A percentile compares a stretch with the other conserved stretches of the same genome.
Evolutionary conservation across 1,140 invertebrate genomes (phyloP).

Genomic region (Drosophila insularis): DNA sequence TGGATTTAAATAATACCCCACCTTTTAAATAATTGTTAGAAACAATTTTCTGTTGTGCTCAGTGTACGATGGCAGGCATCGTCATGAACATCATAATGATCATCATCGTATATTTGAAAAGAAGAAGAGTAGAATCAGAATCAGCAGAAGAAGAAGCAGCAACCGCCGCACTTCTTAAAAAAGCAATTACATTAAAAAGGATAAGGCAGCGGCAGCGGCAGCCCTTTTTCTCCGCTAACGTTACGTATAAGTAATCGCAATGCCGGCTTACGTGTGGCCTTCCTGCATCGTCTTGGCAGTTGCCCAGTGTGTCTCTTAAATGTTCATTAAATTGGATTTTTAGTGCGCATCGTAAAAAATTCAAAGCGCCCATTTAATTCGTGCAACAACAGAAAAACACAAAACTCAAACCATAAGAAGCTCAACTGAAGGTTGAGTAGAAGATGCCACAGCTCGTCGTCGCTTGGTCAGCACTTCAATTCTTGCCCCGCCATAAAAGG

Average conservation of each 20-base stretch:
- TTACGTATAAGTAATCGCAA: constrained; percentile 76
- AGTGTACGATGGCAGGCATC: constrained; percentile 48
- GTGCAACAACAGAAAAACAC: constrained; percentile 42
- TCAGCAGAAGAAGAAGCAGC: background rate
- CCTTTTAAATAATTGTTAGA: no score
- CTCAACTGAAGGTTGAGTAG: constrained; percentile 39
- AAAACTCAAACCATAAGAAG: constrained; percentile 4
- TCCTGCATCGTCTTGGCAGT: constrained; percentile 10
- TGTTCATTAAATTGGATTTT: constrained; percentile 82
- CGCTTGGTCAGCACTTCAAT: constrained; percentile 58
- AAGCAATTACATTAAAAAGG: constrained; percentile 82
- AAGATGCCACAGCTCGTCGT: constrained; percentile 24
- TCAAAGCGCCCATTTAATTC: constrained; percentile 80
- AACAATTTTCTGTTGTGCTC: constrained; percentile 1
- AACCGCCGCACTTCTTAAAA: constrained; percentile 74
- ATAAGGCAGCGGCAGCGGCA: constrained; percentile 74
- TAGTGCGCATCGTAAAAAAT: constrained; percentile 82
- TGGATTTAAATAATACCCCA: no score
- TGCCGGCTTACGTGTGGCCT: constrained; percentile 64
- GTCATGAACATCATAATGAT: constrained; percentile 27
- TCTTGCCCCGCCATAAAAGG: constrained; percentile 63
- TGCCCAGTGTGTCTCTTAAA: constrained; percentile 76
- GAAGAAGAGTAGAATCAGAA: constrained; percentile 36
- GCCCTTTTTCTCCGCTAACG: constrained; percentile 67
- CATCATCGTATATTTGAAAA: constrained; percentile 42